These are phyloP conservation scores for Chloromyia formosa DNA, from an alignment of 2,888 invertebrate genomes.

Conservation along the genomic window DNA sequence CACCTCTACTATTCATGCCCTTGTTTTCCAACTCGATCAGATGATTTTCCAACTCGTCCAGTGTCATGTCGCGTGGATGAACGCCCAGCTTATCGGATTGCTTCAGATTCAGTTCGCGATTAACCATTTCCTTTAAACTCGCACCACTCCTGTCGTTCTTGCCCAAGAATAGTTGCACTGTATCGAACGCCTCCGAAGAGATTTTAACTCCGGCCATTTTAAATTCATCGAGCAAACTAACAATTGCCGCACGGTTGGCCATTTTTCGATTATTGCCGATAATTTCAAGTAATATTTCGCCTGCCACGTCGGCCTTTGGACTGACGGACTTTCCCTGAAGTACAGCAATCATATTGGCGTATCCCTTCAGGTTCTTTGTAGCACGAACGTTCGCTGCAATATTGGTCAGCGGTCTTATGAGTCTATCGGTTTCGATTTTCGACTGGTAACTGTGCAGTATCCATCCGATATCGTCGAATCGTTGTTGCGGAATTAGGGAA, in stretches of 20 bases:
- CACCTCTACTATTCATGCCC: constrained; percentile 73
- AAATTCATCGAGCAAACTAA: constrained; percentile 64
- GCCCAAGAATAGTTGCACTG: constrained; percentile 60
- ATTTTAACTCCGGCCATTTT: constrained; percentile 60
- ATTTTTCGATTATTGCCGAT: constrained; percentile 64
- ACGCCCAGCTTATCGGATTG: constrained; percentile 55
- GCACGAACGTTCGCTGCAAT: constrained; percentile 63
- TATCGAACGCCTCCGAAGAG: constrained; percentile 65
- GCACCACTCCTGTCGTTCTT: constrained; percentile 47
- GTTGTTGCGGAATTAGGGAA: constrained; percentile 57
- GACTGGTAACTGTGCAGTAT: constrained; percentile 61
- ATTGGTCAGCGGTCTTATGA: constrained; percentile 65
- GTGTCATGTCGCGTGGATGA: constrained; percentile 71
- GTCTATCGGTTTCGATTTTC: constrained; percentile 65
- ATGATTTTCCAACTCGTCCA: constrained; percentile 71
- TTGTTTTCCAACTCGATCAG: constrained; percentile 73
- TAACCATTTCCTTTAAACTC: constrained; percentile 62
- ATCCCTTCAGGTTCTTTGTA: constrained; percentile 65
- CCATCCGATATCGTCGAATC: constrained; percentile 54
- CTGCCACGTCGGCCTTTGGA: constrained; percentile 67
- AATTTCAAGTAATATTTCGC: constrained; percentile 66
- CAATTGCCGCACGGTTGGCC: constrained; percentile 62
- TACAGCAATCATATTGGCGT: constrained; percentile 66
- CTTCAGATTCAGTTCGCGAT: constrained; percentile 62
- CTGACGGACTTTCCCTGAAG: constrained; percentile 64